These are phyloP conservation scores for Enteromius mattozi DNA, from an alignment of 2,797 vertebrate genomes.

Conservation along the genomic window DNA sequence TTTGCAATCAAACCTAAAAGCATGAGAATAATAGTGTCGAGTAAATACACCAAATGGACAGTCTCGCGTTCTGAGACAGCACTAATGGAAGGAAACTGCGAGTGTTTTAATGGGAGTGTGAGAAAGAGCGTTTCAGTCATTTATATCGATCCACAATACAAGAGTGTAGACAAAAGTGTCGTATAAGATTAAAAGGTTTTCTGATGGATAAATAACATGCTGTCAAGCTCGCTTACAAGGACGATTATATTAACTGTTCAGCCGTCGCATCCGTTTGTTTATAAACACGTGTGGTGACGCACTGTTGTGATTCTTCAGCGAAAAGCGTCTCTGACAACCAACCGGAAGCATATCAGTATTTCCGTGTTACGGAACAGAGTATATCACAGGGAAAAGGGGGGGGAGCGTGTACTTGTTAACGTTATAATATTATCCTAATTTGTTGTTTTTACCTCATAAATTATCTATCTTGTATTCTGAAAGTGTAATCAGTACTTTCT, in stretches of 20 bases:
- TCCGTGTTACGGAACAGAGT: slow-evolving; percentile 1
- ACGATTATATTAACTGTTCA: neutral
- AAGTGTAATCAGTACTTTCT: rapidly evolving
- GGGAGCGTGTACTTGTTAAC: neutral
- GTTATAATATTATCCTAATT: neutral
- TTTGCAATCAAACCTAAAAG: slow-evolving; percentile 10
- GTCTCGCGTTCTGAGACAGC: neutral
- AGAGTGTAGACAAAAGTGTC: slow-evolving; percentile 1
- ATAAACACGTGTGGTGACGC: slow-evolving; percentile 3
- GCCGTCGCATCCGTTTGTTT: slow-evolving; percentile 12
- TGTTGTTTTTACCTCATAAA: neutral
- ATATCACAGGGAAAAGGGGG: neutral
- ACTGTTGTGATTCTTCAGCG: neutral
- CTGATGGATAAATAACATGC: slow-evolving; percentile 13
- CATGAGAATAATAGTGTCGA: neutral
- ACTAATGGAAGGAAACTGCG: slow-evolving; percentile 11
- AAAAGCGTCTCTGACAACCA: slow-evolving; percentile 62
- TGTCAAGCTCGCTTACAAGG: neutral
- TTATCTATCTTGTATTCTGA: rapidly evolving
- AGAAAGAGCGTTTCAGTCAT: neutral
- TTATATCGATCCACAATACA: slow-evolving; percentile 14
- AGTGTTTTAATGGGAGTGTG: slow-evolving; percentile 3
- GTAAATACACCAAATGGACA: slow-evolving; percentile 5
- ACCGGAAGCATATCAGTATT: slow-evolving; percentile 47
- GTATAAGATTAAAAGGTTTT: neutral